Evolutionary conservation across 2,888 invertebrate species (phyloP).

Genomic region (Metacarcinus magister): DNA sequence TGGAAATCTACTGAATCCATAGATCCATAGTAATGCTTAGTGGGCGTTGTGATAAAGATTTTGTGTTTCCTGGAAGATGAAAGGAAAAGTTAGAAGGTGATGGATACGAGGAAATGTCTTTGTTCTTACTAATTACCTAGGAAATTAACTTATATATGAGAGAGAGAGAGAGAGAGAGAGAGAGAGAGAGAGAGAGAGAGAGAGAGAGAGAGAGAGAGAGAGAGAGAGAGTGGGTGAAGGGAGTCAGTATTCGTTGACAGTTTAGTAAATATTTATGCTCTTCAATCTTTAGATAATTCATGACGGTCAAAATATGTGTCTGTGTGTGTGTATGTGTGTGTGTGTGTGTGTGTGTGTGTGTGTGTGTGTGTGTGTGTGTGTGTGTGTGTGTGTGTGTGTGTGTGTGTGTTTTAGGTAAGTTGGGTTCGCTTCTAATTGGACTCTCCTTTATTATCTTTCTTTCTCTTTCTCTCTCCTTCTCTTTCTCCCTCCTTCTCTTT

Average conservation of each 20-base stretch:
- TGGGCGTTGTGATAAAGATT: not conserved
- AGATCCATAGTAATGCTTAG: not conserved
- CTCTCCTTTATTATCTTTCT: not conserved
- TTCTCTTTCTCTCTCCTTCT: not conserved
- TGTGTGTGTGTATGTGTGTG: constrained; percentile 10
- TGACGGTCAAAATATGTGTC: not conserved
- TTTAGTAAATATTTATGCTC: not conserved
- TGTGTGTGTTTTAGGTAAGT: not conserved
- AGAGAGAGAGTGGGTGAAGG: too few relatives aligned
- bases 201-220: too few relatives aligned
- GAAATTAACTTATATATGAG: too few relatives aligned
- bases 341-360: constrained; percentile 8
- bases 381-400: not conserved
- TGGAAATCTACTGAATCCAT: not conserved
- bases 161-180: too few relatives aligned
- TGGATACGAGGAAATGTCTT: not conserved
- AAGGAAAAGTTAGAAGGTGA: not conserved
- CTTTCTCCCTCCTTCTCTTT: too few relatives aligned
- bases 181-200: too few relatives aligned
- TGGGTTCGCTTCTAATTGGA: not conserved
- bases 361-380: not conserved
- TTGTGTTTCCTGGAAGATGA: not conserved
- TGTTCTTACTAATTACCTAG: too few relatives aligned
- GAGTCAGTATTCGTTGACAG: not conserved
- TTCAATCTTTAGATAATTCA: not conserved